A percentile compares a stretch with the other conserved stretches of the same genome.
Conservation (phyloP, 2,888 invertebrate genomes). For the Enchytraeus crypticus region DNA sequence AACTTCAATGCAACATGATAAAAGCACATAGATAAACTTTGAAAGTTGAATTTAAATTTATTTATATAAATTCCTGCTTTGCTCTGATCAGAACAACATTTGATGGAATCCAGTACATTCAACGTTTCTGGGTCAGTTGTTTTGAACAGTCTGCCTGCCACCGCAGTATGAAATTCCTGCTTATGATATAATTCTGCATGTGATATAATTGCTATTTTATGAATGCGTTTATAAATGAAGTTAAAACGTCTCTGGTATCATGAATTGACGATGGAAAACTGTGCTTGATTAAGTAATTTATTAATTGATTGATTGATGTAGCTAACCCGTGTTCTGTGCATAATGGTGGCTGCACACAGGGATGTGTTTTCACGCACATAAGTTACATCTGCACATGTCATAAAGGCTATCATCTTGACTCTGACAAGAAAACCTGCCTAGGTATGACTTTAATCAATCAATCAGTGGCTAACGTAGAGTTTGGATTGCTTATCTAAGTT, state of each 20-base stretch:
- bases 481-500: too few species aligned
- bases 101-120: too few species aligned
- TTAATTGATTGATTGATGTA: background rate
- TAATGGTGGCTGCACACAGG: conserved; percentile 79
- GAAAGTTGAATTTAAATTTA: too few species aligned
- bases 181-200: background rate
- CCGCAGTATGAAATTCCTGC: background rate
- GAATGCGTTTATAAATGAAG: too few species aligned
- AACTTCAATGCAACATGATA: too few species aligned
- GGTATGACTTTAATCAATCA: conserved; percentile 52
- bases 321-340: conserved; percentile 39
- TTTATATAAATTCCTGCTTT: too few species aligned
- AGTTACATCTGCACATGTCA: conserved; percentile 72
- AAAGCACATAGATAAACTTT: too few species aligned
- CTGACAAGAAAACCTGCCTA: conserved; percentile 70
- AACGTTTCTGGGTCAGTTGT: too few species aligned
- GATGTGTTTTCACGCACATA: conserved; percentile 71
- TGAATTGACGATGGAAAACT: too few species aligned
- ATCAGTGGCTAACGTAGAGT: background rate
- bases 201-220: too few species aligned
- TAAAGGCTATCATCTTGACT: conserved; percentile 62
- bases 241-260: too few species aligned
- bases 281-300: background rate
- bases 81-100: too few species aligned
- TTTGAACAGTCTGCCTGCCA: background rate